phyloP scores from a whole-genome alignment of 2,113 vertebrate genomes.

The Tringa solitaria region DNA sequence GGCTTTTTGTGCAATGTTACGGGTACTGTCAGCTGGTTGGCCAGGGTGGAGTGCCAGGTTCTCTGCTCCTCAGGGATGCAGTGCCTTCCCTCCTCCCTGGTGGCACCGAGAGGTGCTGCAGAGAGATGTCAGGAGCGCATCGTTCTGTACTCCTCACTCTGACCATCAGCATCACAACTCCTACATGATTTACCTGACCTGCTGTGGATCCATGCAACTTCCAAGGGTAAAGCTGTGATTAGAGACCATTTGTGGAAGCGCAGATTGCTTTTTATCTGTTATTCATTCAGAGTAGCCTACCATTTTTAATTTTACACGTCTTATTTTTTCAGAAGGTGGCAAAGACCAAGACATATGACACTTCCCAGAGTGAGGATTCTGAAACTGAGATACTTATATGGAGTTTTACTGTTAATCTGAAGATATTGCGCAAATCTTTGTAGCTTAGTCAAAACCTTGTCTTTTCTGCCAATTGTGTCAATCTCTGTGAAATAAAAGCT shows the following conservation, averaged over 20 bases:
- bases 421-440: not conserved
- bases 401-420: not conserved
- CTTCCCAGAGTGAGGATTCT: not conserved
- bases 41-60: not conserved
- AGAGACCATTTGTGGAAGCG: not conserved
- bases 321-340: not conserved
- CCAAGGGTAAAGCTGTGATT: not conserved
- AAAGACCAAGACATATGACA: not conserved
- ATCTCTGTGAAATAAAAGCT: not conserved
- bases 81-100: not conserved
- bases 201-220: not conserved
- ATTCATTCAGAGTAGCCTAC: not conserved
- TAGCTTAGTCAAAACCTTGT: not conserved
- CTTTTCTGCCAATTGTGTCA: not conserved
- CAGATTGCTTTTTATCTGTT: not conserved
- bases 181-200: not conserved
- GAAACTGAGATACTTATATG: not conserved
- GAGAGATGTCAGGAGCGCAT: not conserved
- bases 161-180: not conserved
- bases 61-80: not conserved
- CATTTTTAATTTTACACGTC: not conserved
- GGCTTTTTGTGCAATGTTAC: not conserved
- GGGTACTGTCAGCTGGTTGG: not conserved
- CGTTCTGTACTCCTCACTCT: not conserved
- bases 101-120: not conserved